Base-by-base conservation (phyloP, 2,888 invertebrate genomes). In the Psococerastis gibbosa region DNA sequence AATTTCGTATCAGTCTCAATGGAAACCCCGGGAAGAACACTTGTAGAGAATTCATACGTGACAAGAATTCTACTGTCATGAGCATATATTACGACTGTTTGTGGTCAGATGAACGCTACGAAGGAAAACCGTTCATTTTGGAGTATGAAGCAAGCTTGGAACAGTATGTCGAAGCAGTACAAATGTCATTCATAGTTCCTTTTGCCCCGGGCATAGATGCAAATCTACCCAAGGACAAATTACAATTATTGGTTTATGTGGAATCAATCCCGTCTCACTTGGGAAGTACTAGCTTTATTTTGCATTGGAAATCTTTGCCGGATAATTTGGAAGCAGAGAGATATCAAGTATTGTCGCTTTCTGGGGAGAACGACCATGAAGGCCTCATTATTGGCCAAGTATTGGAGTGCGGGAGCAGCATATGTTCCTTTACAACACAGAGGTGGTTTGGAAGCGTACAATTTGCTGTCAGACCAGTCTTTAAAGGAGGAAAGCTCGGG, bases 391-490 rank as follows among this genome's bases (percentile, higher is more conserved):
- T n/a, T n/a, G n/a, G n/a, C n/a, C n/a, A n/a, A n/a, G n/a, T n/a
- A n/a, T n/a, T n/a, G n/a, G 13, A 22, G 6, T 18, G 20, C 4
- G 22, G 22, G 11, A 5, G 20, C 3, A 22, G 11, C 6, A 13
- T 9, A 20, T 38, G 38, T 20, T 5, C 8, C 5, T 38, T 18
- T 17, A 38, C 38, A 15, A 20, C 8, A 20, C 9, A 16, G 6
- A 38, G n/a, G 38, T 38, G 38, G 38, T 38, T 18, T 38, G 38
- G 38, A 18, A 38, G 22, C 22, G 38, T 38, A 5, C 38, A 20
- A 5, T 38, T 38, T 38, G 17, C 17, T 13, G 22, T 38, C 5
- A 16, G 20, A 11, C 38, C 38, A 6, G 20, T 38, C 5, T 38
- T 17, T 22, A 11, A 11, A 4, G 20, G 20, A 18, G 16, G 22